Percentiles rank a stretch among this genome's conserved stretches.
Conservation (phyloP, 2,113 vertebrate species). For the Australoheros scitulus region DNA sequence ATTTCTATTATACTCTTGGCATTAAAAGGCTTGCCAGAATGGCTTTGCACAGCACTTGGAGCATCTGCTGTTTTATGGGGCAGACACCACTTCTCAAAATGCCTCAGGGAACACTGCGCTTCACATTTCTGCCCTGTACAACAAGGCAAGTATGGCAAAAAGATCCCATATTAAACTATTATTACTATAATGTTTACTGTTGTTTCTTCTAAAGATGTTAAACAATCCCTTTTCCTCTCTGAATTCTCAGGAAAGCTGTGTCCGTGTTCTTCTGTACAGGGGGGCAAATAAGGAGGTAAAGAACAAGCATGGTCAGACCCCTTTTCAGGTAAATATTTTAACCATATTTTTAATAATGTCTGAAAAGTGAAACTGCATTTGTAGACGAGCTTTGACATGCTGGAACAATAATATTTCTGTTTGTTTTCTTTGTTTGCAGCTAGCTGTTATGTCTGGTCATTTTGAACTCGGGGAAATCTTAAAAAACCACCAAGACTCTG, state of each 20-base stretch:
- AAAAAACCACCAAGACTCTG: slow-evolving; percentile 88
- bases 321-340: slow-evolving; percentile 86
- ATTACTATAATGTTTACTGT: slow-evolving; percentile 1
- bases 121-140: slow-evolving; percentile 93
- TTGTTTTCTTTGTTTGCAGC: slow-evolving; percentile 69
- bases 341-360: background rate
- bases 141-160: slow-evolving; percentile 81
- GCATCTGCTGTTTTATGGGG: slow-evolving; percentile 92
- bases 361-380: background rate
- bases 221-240: slow-evolving; percentile 34
- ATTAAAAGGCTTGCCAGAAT: slow-evolving; percentile 82
- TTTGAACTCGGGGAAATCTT: slow-evolving; percentile 93
- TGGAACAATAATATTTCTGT: background rate
- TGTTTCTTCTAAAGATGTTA: slow-evolving; percentile 8
- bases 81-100: slow-evolving; percentile 88
- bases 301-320: slow-evolving; percentile 91
- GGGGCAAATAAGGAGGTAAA: slow-evolving; percentile 90
- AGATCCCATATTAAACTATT: slow-evolving; percentile 8
- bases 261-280: slow-evolving; percentile 89
- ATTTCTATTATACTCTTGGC: slow-evolving; percentile 45
- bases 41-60: slow-evolving; percentile 93
- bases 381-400: background rate
- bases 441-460: slow-evolving; percentile 90
- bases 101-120: slow-evolving; percentile 92
- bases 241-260: slow-evolving; percentile 85